phyloP scores from a whole-genome alignment of 2,888 invertebrate genomes.

The Oscheius sp. region DNA sequence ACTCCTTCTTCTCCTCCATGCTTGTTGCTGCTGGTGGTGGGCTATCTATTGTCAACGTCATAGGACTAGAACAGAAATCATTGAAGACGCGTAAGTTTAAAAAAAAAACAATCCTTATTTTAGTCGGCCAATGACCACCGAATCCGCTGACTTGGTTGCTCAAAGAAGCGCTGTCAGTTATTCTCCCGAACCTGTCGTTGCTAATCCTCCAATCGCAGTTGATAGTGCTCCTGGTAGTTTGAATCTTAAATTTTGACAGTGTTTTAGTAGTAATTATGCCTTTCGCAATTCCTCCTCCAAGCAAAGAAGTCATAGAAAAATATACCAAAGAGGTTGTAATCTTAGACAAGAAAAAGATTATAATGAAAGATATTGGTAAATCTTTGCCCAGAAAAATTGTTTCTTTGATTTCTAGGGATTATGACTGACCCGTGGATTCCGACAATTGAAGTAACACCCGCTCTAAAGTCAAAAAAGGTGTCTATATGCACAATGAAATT shows the following conservation, averaged over 20 bases:
- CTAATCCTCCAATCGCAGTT: neutral
- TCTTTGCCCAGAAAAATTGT: neutral
- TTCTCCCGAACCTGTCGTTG: neutral
- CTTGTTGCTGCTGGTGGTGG: too few relatives aligned
- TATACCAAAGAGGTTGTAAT: conserved; percentile 36
- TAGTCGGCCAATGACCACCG: too few relatives aligned
- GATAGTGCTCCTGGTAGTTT: conserved; percentile 11
- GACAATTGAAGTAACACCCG: conserved; percentile 7
- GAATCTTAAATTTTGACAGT: neutral
- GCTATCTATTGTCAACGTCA: too few relatives aligned
- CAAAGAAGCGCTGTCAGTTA: conserved; percentile 7
- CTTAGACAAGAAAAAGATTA: conserved; percentile 35
- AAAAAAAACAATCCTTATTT: too few relatives aligned
- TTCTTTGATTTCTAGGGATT: conserved; percentile 12
- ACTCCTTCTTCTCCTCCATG: neutral
- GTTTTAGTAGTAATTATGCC: neutral
- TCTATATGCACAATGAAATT: neutral
- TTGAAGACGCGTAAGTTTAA: neutral
- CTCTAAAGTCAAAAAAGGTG: neutral
- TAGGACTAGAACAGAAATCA: neutral
- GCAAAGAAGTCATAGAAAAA: conserved; percentile 12
- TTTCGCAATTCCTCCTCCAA: neutral
- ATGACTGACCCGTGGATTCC: conserved; percentile 36
- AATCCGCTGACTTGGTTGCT: too few relatives aligned
- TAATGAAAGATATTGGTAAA: conserved; percentile 34